Percentiles rank a stretch among this genome's conserved stretches.
Conservation (phyloP, 2,113 vertebrate species). For the Pipra filicauda region DNA sequence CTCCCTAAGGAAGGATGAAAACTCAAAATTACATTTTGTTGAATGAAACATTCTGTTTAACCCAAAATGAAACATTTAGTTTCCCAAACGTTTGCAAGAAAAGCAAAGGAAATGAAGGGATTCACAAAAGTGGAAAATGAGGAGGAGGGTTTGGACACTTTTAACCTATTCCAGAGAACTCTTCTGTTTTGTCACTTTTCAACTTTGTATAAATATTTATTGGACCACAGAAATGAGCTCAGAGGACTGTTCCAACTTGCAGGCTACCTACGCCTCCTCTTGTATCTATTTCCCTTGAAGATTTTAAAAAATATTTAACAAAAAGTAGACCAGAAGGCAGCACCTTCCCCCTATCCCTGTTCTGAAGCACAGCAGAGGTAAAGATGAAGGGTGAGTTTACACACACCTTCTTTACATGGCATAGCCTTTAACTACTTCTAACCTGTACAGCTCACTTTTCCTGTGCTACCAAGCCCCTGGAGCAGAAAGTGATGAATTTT, state of each 20-base stretch:
- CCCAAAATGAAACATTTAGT: not conserved
- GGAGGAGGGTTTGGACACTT: not conserved
- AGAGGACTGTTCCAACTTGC: conserved; percentile 7
- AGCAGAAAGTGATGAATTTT: not conserved
- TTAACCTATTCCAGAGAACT: not conserved
- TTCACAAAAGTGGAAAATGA: not conserved
- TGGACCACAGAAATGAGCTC: not conserved
- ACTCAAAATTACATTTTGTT: not conserved
- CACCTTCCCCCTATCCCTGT: not conserved
- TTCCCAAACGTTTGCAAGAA: conserved; percentile 13
- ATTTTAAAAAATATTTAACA: not conserved
- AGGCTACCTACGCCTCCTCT: not conserved
- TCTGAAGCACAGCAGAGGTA: not conserved
- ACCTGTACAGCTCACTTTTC: not conserved
- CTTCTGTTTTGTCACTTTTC: conserved; percentile 12
- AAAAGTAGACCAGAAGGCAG: not conserved
- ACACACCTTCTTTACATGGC: not conserved
- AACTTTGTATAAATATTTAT: conserved; percentile 29
- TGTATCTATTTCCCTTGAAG: not conserved
- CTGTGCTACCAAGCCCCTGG: not conserved
- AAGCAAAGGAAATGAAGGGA: conserved; percentile 7
- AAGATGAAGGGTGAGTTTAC: not conserved
- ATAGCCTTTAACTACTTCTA: not conserved
- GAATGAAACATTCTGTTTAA: not conserved
- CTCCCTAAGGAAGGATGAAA: not conserved